phyloP scores from a whole-genome alignment of 1,140 invertebrate genomes.

The Pseudomyrmex sp. region DNA sequence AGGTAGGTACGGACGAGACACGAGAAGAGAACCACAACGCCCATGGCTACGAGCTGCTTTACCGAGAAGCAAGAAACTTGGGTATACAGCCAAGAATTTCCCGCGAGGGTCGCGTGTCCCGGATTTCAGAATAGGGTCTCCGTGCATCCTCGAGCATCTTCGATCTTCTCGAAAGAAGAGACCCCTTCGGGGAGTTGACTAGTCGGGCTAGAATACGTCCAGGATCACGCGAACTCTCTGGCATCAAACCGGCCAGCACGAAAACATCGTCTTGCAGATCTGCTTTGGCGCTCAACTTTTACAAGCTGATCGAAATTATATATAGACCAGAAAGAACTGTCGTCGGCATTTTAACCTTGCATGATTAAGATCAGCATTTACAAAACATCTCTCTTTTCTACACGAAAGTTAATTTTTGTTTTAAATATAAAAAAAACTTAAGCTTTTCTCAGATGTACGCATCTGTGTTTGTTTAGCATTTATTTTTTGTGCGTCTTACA shows the following conservation, averaged over 20 bases:
- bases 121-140: conserved; percentile 82
- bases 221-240: conserved; percentile 79
- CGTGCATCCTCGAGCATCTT: conserved; percentile 80
- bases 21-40: conserved; percentile 73
- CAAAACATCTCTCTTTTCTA: not conserved
- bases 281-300: conserved; percentile 33
- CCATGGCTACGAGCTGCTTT: conserved; percentile 76
- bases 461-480: not conserved
- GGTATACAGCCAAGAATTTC: conserved; percentile 80
- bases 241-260: conserved; percentile 68
- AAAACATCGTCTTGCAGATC: conserved; percentile 69
- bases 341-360: too few species aligned
- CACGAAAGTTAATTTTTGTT: not conserved
- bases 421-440: not conserved
- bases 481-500: not conserved
- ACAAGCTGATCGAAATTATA: conserved; percentile 18
- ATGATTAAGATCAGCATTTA: not conserved
- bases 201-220: conserved; percentile 77
- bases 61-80: conserved; percentile 76
- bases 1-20: conserved; percentile 68
- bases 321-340: not conserved
- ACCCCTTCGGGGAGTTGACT: conserved; percentile 68
- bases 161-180: conserved; percentile 74
- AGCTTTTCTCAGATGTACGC: too few species aligned
- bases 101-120: conserved; percentile 84